phyloP scores from a whole-genome alignment of 2,888 invertebrate species.

The Napeogenes inachia region DNA sequence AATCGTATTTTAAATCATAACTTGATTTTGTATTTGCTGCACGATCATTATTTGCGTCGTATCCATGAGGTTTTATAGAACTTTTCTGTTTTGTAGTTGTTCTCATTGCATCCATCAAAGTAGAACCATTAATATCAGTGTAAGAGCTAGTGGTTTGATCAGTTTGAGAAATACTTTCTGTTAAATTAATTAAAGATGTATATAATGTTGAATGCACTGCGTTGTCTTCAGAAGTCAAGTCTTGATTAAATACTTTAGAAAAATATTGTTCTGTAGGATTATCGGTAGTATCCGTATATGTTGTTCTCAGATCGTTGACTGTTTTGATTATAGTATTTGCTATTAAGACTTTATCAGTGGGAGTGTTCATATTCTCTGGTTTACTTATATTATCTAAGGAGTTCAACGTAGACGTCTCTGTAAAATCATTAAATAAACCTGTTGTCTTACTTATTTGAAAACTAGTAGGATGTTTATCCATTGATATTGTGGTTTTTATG shows the following conservation, averaged over 20 bases:
- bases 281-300: not conserved
- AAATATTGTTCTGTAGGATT: not conserved
- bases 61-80: not conserved
- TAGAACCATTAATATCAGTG: slow-evolving; percentile 16
- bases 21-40: not conserved
- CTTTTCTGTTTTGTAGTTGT: slow-evolving; percentile 13
- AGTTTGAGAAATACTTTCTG: not conserved
- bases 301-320: not conserved
- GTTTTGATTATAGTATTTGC: not conserved
- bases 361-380: not conserved
- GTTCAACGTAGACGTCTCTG: not conserved
- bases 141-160: slow-evolving; percentile 2
- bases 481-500: slow-evolving; percentile 13
- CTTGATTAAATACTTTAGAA: not conserved
- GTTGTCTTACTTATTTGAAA: not conserved
- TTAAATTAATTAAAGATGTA: slow-evolving; percentile 5
- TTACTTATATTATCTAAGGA: not conserved
- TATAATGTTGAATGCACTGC: not conserved
- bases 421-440: not conserved
- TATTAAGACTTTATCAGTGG: too few relatives aligned
- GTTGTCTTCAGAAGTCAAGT: not conserved
- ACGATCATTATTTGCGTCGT: not conserved
- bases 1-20: not conserved
- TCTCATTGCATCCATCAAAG: slow-evolving; percentile 22
- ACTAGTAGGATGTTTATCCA: slow-evolving; percentile 5